Evolutionary conservation across 23 tunicate genomes (phyloP), one percentile per base, ranked within the genome.

Genomic region (Trididemnum nubilum): DNA sequence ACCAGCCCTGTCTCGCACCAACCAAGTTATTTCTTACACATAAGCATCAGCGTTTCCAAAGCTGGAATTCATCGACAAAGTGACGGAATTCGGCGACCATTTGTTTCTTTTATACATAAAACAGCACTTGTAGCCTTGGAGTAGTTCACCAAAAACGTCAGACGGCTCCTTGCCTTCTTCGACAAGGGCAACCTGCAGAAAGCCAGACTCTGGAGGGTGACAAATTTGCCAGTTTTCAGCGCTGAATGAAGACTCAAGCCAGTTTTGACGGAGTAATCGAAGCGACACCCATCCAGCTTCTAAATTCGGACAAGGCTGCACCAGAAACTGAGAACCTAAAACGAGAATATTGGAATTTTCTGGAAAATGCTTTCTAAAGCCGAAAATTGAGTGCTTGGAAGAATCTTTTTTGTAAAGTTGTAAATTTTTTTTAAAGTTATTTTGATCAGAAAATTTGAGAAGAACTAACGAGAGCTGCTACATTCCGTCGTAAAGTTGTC

Each of bases 1-100:
- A n/a, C n/a, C n/a, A n/a, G n/a, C n/a, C n/a, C n/a, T n/a, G n/a
- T n/a, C n/a, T n/a, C n/a, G n/a, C n/a, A n/a, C n/a, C n/a, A n/a
- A n/a, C n/a, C n/a, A n/a, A n/a, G n/a, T n/a, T n/a, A n/a, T n/a
- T n/a, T n/a, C n/a, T n/a, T n/a, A n/a, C n/a, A n/a, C n/a, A n/a
- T n/a, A n/a, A n/a, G n/a, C n/a, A n/a, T n/a, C n/a, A n/a, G n/a
- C n/a, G n/a, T n/a, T n/a, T n/a, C n/a, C n/a, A n/a, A n/a, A n/a
- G n/a, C n/a, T n/a, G n/a, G n/a, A n/a, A n/a, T n/a, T n/a, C n/a
- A 38, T 67, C 7, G 74, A 12, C 60, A 77, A 51, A 19, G 51
- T 36, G 5, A 77, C 36, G 5, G 81, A 31, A 7, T 54, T 54
- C 15, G 81, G 81, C 28, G 30, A 77, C 81, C 81, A 77, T 27